Percentiles rank a stretch among this genome's conserved stretches.
phyloP scores from a whole-genome alignment of 2,797 vertebrate genomes.

The Morelia viridis region DNA sequence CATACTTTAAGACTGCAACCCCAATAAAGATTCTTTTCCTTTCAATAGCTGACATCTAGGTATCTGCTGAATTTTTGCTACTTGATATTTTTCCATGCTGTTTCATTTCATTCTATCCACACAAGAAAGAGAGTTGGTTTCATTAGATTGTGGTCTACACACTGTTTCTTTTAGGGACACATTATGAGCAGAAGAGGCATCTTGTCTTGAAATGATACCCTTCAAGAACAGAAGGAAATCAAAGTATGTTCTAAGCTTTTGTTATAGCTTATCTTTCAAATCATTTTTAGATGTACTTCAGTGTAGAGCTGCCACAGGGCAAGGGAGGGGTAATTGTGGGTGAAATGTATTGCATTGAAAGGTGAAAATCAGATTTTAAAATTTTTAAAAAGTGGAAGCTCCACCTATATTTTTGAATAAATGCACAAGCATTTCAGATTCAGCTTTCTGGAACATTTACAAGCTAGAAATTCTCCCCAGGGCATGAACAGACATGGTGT shows the following conservation, averaged over 20 bases:
- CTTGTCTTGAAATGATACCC: neutral
- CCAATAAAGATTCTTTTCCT: neutral
- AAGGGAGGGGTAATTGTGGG: too few relatives aligned
- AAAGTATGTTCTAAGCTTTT: neutral
- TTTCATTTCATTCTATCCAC: neutral
- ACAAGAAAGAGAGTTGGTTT: neutral
- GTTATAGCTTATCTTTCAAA: neutral
- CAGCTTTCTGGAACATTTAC: too few relatives aligned
- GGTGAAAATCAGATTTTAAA: too few relatives aligned
- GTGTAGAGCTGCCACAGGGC: neutral
- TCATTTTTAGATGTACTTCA: neutral
- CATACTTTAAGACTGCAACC: neutral
- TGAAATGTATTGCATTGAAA: too few relatives aligned
- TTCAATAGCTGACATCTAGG: neutral
- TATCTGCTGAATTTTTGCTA: neutral
- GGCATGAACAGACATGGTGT: too few relatives aligned
- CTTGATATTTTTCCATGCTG: neutral
- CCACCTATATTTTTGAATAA: too few relatives aligned
- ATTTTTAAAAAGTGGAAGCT: too few relatives aligned
- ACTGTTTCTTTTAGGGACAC: neutral
- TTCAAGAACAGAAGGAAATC: neutral
- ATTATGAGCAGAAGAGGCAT: neutral
- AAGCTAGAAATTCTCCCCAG: too few relatives aligned
- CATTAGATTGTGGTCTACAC: neutral
- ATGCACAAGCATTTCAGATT: too few relatives aligned